Percentiles rank a stretch among this genome's conserved stretches.
phyloP scores from a whole-genome alignment of 1,140 invertebrate species.

The Aphaenogaster rudis region DNA sequence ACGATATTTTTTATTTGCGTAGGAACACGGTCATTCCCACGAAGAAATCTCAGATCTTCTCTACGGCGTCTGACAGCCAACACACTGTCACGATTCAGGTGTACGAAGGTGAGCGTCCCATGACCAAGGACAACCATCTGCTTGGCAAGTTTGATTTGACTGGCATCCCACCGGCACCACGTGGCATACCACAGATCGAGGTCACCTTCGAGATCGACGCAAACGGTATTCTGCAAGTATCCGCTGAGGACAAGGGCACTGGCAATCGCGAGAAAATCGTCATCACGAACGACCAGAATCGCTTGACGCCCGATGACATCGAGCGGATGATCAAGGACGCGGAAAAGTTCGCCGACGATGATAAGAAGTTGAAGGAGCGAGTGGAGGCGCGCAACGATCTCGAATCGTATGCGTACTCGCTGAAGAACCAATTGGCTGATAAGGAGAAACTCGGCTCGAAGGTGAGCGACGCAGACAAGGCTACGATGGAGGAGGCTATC shows the following conservation, averaged over 20 bases:
- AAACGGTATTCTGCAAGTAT: conserved; percentile 98
- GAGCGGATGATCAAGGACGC: conserved; percentile 99
- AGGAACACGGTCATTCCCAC: conserved; percentile 99
- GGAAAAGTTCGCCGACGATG: conserved; percentile 99
- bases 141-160: conserved; percentile 99
- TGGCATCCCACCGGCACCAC: conserved; percentile 98
- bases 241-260: conserved; percentile 99
- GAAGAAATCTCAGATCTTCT: conserved; percentile 99
- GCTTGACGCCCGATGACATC: conserved; percentile 98
- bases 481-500: conserved; percentile 98
- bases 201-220: conserved; percentile 99
- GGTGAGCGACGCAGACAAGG: conserved; percentile 95
- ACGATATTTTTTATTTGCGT: conserved; percentile 27
- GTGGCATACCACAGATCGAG: conserved; percentile 99
- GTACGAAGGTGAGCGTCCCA: conserved; percentile 98
- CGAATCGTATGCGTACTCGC: conserved; percentile 98
- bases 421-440: conserved; percentile 99
- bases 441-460: conserved; percentile 99
- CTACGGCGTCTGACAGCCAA: conserved; percentile 99
- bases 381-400: conserved; percentile 98
- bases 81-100: conserved; percentile 99
- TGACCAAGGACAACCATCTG: conserved; percentile 99
- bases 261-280: conserved; percentile 99
- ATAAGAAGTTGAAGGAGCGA: conserved; percentile 98
- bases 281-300: conserved; percentile 99